Conservation (phyloP, 2,113 vertebrate genomes). For the Nibea albiflora region DNA sequence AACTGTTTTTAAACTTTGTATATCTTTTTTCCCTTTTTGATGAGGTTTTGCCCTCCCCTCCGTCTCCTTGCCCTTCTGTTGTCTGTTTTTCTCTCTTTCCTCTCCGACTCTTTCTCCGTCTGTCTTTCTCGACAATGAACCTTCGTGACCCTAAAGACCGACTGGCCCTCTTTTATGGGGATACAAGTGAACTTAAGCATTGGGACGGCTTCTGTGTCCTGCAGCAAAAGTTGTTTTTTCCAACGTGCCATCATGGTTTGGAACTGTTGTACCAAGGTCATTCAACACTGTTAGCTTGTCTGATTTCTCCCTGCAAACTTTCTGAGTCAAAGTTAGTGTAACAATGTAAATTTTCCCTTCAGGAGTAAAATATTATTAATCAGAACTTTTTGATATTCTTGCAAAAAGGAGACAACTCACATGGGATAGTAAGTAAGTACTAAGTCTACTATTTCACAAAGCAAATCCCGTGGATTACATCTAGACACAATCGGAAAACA, state of each 20-base stretch:
- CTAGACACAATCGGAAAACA: constrained; percentile 23
- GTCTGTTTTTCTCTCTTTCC: constrained; percentile 57
- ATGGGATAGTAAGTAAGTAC: constrained; percentile 26
- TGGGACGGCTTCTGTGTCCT: constrained; percentile 25
- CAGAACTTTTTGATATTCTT: constrained; percentile 8
- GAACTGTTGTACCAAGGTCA: constrained; percentile 34
- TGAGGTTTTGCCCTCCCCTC: constrained; percentile 69
- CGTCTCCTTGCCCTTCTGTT: constrained; percentile 37
- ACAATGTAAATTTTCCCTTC: neutral
- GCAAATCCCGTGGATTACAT: constrained; percentile 42
- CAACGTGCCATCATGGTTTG: constrained; percentile 12
- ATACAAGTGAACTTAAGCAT: constrained; percentile 34
- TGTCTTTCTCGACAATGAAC: constrained; percentile 53
- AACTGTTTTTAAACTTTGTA: constrained; percentile 75
- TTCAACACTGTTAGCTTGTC: neutral
- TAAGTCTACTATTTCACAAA: constrained; percentile 38
- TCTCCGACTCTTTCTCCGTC: constrained; percentile 29
- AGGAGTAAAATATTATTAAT: neutral
- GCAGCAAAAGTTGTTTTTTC: constrained; percentile 45
- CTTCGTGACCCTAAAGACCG: constrained; percentile 54
- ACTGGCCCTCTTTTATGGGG: constrained; percentile 56
- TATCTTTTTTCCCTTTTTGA: constrained; percentile 71
- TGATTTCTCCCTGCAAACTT: neutral
- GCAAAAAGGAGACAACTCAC: constrained; percentile 15
- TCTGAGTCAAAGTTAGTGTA: neutral